These are phyloP conservation scores for Eremobia ochroleuca DNA, from an alignment of 2,888 invertebrate species.

Conservation along the genomic window DNA sequence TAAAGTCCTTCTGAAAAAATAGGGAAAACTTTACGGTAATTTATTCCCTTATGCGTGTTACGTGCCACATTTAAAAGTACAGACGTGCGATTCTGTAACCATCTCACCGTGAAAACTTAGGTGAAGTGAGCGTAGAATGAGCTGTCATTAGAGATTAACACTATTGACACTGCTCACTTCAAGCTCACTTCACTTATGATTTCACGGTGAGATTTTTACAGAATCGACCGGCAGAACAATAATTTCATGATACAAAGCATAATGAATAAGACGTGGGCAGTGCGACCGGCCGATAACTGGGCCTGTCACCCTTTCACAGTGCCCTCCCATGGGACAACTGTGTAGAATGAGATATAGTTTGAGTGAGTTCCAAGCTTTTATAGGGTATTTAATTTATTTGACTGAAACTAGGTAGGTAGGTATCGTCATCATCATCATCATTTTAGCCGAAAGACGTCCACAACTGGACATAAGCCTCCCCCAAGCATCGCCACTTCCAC, in stretches of 20 bases:
- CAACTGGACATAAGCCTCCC: neutral
- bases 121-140: too few relatives aligned
- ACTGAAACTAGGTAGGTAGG: neutral
- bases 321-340: constrained; percentile 38
- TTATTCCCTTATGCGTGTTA: neutral
- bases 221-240: too few relatives aligned
- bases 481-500: neutral
- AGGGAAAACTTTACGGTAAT: rapidly evolving
- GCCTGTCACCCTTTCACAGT: constrained; percentile 32
- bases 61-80: neutral
- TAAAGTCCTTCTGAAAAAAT: neutral
- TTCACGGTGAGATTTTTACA: too few relatives aligned
- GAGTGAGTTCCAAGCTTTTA: constrained; percentile 19
- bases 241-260: constrained; percentile 28
- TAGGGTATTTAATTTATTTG: neutral
- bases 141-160: too few relatives aligned
- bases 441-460: neutral
- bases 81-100: too few relatives aligned
- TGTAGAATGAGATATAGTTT: constrained; percentile 37
- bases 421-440: neutral
- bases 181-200: too few relatives aligned
- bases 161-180: too few relatives aligned
- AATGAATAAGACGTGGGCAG: constrained; percentile 37
- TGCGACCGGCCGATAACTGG: constrained; percentile 56
- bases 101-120: too few relatives aligned